Base-by-base conservation (phyloP, 2,888 invertebrate genomes). In the Apoderus coryli region DNA sequence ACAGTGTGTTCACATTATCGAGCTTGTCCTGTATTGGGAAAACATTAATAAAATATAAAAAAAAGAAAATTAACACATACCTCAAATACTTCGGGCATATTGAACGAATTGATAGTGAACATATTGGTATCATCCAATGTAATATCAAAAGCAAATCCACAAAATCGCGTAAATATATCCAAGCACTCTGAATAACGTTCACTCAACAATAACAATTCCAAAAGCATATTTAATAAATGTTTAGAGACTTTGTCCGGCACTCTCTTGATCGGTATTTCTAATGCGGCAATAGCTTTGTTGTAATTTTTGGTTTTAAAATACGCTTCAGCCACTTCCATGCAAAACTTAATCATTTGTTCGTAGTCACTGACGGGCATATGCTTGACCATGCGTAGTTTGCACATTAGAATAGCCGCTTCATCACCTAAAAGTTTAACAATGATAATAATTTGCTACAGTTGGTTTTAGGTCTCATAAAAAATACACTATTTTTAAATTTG, bases 161-260 rank as follows among this genome's bases (percentile, higher is more conserved):
- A 73, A 50, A 73, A 75, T 25, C 72, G 68, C 2, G 75, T 72
- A 46, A 90, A 68, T 37, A 86, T 65, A 44, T 76, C 69, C 25
- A 89, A 56, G 46, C 77, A 75, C 43, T 70, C 67, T 6, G 67
- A 61, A 53, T 73, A 88, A 41, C 73, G 66, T 47, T 76, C 77
- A 31, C 73, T 66, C 3, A 69, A 54, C 32, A 90, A 69, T 5
- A 85, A 61, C 14, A 90, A 57, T 53, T 92, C 92, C 19, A 88
- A 60, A 52, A 81, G 76, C 33, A 88, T 69, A 55, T 92, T 90
- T 4, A 84, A 69, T 50, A 90, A 79, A 58, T 77, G 74, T 12
- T 74, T 63, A 9, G 72, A 73, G 34, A 90, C 75, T 7, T 71
- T 57, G 19, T 67, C 55, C 0, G 78, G 67, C 50, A 80, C 78